These are phyloP conservation scores for Champsocephalus gunnari DNA, from an alignment of 2,797 vertebrate genomes.

Conservation along the genomic window DNA sequence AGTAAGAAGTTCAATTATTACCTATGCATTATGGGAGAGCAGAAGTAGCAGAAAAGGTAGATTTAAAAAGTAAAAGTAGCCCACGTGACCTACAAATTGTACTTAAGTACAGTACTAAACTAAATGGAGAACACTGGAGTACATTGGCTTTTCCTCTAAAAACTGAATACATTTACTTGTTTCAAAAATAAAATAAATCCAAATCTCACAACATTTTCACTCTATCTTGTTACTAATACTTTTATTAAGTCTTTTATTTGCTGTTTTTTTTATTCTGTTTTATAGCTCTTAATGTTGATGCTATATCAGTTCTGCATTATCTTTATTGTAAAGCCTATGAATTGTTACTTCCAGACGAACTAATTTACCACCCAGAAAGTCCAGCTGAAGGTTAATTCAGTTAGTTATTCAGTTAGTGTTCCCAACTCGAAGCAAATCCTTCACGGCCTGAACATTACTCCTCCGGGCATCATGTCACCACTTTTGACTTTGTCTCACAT, in stretches of 20 bases:
- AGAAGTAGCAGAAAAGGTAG: not conserved
- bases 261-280: not conserved
- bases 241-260: not conserved
- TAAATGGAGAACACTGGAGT: not conserved
- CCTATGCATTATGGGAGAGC: not conserved
- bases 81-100: not conserved
- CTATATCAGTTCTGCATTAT: no score
- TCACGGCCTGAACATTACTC: conserved; percentile 8
- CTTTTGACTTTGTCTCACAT: conserved; percentile 31
- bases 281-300: not conserved
- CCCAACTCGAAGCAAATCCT: conserved; percentile 2
- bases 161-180: not conserved
- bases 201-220: not conserved
- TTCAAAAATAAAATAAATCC: no score
- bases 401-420: not conserved
- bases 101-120: not conserved
- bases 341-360: not conserved
- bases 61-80: not conserved
- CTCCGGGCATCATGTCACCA: not conserved
- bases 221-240: not conserved
- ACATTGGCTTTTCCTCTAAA: not conserved
- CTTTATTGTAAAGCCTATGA: no score
- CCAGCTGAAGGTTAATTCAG: not conserved
- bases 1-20: conserved; percentile 5
- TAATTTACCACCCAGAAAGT: not conserved